phyloP scores from a whole-genome alignment of 1,140 invertebrate genomes.

The Oedothorax gibbosus region DNA sequence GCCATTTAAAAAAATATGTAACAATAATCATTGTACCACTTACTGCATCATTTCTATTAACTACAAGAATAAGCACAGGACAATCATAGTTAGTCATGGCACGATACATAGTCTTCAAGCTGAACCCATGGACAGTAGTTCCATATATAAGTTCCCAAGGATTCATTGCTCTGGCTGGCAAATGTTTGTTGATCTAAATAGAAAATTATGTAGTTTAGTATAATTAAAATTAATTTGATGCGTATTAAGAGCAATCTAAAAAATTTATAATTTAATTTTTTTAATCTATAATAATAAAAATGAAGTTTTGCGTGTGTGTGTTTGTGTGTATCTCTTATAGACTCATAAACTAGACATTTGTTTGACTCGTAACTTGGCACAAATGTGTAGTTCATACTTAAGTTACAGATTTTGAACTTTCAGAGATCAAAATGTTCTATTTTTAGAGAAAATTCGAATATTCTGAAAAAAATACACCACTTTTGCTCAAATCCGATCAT shows the following conservation, averaged over 20 bases:
- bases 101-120: conserved; percentile 95
- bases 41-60: conserved; percentile 93
- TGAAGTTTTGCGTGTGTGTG: too few species aligned
- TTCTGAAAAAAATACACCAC: too few species aligned
- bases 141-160: conserved; percentile 96
- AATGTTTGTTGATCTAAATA: conserved; percentile 73
- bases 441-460: too few species aligned
- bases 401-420: too few species aligned
- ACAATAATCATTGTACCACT: conserved; percentile 68
- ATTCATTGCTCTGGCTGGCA: conserved; percentile 93
- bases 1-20: too few species aligned
- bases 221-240: background rate
- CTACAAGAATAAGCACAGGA: conserved; percentile 91
- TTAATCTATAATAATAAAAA: background rate
- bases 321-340: too few species aligned
- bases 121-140: conserved; percentile 97
- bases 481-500: too few species aligned
- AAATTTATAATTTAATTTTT: background rate
- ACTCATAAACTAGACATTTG: too few species aligned
- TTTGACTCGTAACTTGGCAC: too few species aligned
- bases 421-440: too few species aligned
- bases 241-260: too few species aligned
- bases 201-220: background rate
- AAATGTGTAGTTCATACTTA: too few species aligned
- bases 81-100: conserved; percentile 91